A percentile compares a stretch with the other conserved stretches of the same genome.
Conservation (phyloP, 2,113 vertebrate species). For the Cranoglanis bouderius region DNA sequence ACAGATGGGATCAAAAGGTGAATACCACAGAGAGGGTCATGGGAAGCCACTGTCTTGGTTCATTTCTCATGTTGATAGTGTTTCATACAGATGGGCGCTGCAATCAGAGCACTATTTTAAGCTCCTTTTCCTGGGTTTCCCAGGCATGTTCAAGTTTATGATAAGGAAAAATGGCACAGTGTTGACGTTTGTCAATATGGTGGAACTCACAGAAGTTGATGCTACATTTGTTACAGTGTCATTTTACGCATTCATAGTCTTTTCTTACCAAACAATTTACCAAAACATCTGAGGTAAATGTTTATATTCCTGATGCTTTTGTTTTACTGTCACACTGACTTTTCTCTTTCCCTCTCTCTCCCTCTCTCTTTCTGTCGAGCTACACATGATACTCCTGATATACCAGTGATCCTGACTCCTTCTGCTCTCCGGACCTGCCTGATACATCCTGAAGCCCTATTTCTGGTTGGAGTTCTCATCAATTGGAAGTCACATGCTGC, state of each 20-base stretch:
- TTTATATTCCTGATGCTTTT: neutral
- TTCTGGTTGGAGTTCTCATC: no score
- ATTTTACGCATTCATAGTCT: neutral
- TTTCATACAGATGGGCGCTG: slow-evolving; percentile 38
- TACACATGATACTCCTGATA: no score
- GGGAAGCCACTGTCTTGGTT: slow-evolving; percentile 59
- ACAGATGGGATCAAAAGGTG: slow-evolving; percentile 52
- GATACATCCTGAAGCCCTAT: no score
- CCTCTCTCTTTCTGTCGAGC: no score
- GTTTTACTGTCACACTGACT: neutral
- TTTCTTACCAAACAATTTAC: neutral
- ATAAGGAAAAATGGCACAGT: neutral
- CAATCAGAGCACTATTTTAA: slow-evolving; percentile 55
- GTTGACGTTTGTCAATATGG: neutral
- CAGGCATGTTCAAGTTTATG: neutral
- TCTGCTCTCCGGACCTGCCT: no score
- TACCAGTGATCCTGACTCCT: no score
- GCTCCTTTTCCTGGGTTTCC: slow-evolving; percentile 34
- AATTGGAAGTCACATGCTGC: no score
- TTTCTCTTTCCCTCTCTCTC: no score
- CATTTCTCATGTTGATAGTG: slow-evolving; percentile 50
- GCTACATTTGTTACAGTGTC: neutral
- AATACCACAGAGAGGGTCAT: slow-evolving; percentile 58
- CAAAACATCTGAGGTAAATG: neutral
- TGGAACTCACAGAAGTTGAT: neutral